phyloP scores from a whole-genome alignment of 2,797 vertebrate genomes.

The Falco berigora region DNA sequence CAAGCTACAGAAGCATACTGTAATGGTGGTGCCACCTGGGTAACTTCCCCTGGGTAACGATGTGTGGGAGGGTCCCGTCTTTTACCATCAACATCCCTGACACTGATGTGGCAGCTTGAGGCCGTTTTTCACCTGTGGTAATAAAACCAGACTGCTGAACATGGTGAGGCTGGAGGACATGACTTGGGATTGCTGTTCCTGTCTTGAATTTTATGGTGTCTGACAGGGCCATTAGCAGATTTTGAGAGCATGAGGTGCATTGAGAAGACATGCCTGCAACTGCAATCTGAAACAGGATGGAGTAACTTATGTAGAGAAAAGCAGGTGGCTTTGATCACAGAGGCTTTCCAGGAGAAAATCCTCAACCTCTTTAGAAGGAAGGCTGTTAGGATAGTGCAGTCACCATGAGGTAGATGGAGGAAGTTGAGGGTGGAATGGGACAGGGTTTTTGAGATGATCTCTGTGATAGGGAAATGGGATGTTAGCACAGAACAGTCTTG shows the following conservation, averaged over 20 bases:
- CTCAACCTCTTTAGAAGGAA: neutral
- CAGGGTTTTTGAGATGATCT: neutral
- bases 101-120: neutral
- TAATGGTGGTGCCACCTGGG: neutral
- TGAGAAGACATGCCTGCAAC: neutral
- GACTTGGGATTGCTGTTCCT: neutral
- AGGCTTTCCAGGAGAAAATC: neutral
- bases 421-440: neutral
- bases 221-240: neutral
- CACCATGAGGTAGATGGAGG: neutral
- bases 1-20: neutral
- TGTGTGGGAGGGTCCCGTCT: neutral
- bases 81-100: neutral
- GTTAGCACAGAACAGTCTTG: neutral
- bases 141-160: neutral
- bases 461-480: neutral
- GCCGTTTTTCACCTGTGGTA: neutral
- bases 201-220: neutral
- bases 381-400: neutral
- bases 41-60: neutral
- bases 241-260: neutral
- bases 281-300: neutral
- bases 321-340: neutral
- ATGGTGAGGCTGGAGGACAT: neutral
- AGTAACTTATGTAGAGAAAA: neutral